These are phyloP conservation scores for Rhinogobius similis DNA, from an alignment of 2,113 vertebrate species.

Conservation along the genomic window DNA sequence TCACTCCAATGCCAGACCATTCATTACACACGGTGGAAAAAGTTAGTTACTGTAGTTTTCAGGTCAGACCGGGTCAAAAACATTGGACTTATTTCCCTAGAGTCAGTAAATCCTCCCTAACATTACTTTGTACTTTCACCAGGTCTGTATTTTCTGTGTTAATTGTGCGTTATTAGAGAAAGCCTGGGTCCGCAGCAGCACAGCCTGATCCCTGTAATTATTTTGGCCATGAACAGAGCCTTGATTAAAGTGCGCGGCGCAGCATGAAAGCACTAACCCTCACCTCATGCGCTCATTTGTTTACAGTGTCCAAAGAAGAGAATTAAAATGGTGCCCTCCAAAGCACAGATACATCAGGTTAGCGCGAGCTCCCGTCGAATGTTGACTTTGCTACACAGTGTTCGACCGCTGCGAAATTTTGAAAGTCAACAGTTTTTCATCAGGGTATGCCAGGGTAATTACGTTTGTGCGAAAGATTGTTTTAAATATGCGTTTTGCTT, in stretches of 20 bases:
- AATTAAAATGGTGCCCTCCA: background rate
- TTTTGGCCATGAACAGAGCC: background rate
- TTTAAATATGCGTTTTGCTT: too few relatives aligned
- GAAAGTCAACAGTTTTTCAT: too few relatives aligned
- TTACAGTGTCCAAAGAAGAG: constrained; percentile 4
- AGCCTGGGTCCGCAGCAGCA: background rate
- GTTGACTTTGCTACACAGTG: constrained; percentile 37
- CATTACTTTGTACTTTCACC: background rate
- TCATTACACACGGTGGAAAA: too few relatives aligned
- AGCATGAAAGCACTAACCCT: constrained; percentile 4
- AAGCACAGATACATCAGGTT: constrained; percentile 7
- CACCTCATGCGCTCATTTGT: constrained; percentile 10
- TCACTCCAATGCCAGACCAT: too few relatives aligned
- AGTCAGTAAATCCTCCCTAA: background rate
- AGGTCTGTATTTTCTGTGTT: background rate
- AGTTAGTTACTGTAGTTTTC: background rate
- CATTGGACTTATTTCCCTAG: background rate
- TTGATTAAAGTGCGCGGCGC: constrained; percentile 14
- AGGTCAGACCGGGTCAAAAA: background rate
- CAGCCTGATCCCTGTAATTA: background rate
- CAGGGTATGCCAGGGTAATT: too few relatives aligned
- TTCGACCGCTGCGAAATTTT: background rate
- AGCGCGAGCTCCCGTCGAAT: too few relatives aligned
- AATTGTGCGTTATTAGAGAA: background rate
- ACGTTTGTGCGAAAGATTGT: too few relatives aligned